A percentile compares a stretch with the other conserved stretches of the same genome.
Evolutionary conservation across 1,140 invertebrate species (phyloP).

Genomic region (Zelostemma sp.): DNA sequence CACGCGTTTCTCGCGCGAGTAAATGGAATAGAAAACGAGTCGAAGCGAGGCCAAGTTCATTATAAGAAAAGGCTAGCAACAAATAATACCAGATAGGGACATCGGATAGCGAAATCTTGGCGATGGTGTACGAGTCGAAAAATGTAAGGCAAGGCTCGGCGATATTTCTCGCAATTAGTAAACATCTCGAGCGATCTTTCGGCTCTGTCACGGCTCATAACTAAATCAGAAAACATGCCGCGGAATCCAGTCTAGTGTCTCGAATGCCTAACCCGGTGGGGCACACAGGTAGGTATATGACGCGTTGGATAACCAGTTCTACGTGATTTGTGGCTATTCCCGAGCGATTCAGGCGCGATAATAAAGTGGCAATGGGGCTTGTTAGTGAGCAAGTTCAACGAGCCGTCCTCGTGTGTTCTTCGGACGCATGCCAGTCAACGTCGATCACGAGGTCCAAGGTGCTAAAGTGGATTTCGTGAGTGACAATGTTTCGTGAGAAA

Average conservation of each 20-base stretch:
- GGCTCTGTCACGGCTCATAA: slow-evolving; percentile 30
- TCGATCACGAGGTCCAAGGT: slow-evolving; percentile 39
- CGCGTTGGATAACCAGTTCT: slow-evolving; percentile 53
- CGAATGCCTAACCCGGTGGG: slow-evolving; percentile 15
- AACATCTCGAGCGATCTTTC: slow-evolving; percentile 43
- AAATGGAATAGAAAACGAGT: slow-evolving; percentile 10
- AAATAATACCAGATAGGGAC: too few relatives aligned
- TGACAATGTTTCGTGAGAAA: slow-evolving; percentile 34
- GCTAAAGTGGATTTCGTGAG: slow-evolving; percentile 40
- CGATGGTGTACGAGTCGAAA: slow-evolving; percentile 22
- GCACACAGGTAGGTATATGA: slow-evolving; percentile 47
- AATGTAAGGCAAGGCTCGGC: slow-evolving; percentile 16
- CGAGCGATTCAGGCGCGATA: slow-evolving; percentile 50
- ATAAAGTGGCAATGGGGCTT: slow-evolving; percentile 60
- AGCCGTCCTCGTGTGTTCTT: slow-evolving; percentile 32
- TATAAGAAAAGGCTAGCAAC: too few relatives aligned
- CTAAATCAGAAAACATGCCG: slow-evolving; percentile 36
- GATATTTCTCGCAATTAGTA: slow-evolving; percentile 46
- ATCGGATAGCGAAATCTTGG: too few relatives aligned
- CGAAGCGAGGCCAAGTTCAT: too few relatives aligned
- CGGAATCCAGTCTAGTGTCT: slow-evolving; percentile 31
- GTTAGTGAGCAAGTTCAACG: slow-evolving; percentile 50
- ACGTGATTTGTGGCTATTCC: slow-evolving; percentile 56
- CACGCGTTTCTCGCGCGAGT: slow-evolving; percentile 6
- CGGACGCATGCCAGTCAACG: slow-evolving; percentile 48